phyloP scores from a whole-genome alignment of 2,888 invertebrate species.

The Caenorhabditis wallacei region DNA sequence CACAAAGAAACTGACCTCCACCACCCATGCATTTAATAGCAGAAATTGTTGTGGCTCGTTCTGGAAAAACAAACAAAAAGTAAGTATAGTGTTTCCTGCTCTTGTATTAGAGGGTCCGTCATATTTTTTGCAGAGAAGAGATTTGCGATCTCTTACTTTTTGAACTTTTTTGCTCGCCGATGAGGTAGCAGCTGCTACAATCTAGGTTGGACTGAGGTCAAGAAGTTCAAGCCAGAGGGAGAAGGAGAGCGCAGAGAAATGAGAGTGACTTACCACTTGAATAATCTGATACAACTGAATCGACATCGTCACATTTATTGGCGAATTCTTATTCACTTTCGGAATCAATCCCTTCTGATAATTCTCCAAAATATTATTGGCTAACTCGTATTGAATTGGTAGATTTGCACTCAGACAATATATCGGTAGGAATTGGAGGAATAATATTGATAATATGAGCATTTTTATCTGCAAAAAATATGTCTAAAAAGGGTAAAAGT shows the following conservation, averaged over 20 bases:
- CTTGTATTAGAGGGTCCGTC: not conserved
- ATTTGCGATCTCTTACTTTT: not conserved
- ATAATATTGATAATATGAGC: not conserved
- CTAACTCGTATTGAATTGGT: constrained; percentile 64
- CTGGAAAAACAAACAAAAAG: constrained; percentile 40
- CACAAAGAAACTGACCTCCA: constrained; percentile 59
- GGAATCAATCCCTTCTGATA: constrained; percentile 67
- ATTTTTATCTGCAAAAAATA: constrained; percentile 19
- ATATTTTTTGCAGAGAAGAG: not conserved
- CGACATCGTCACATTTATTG: constrained; percentile 63
- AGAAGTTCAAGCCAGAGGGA: not conserved
- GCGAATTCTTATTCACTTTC: constrained; percentile 36
- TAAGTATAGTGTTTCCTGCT: not conserved
- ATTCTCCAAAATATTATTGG: constrained; percentile 52
- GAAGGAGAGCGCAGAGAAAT: too few species aligned
- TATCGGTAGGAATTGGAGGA: not conserved
- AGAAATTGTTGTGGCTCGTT: constrained; percentile 71
- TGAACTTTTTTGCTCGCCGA: not conserved
- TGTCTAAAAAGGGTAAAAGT: too few species aligned
- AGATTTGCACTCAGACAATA: constrained; percentile 19
- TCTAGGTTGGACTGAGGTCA: not conserved
- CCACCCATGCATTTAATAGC: constrained; percentile 70
- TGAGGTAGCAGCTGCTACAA: not conserved
- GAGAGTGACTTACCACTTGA: constrained; percentile 64
- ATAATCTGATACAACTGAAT: constrained; percentile 70